These are phyloP conservation scores for Himantopus leucocephalus DNA, from an alignment of 2,113 vertebrate genomes.

Conservation along the genomic window DNA sequence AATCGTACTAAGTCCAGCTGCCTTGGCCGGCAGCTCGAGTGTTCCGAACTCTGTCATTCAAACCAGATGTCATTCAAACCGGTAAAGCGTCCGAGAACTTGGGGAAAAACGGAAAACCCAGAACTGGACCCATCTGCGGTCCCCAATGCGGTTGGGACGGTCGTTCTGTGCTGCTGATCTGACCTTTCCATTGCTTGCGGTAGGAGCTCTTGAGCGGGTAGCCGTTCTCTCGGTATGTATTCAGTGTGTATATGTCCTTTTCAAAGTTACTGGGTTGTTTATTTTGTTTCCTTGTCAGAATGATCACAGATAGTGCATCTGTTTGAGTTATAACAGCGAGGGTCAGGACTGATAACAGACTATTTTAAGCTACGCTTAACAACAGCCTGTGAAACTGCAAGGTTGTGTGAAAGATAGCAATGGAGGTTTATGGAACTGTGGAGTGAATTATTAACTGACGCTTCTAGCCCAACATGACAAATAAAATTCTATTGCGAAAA, in stretches of 20 bases:
- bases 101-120: neutral
- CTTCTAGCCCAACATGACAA: slow-evolving; percentile 31
- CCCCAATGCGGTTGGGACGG: fast-evolving
- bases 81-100: neutral
- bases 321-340: slow-evolving; percentile 4
- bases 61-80: too few species aligned
- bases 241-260: neutral
- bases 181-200: fast-evolving
- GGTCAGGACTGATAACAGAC: slow-evolving; percentile 26
- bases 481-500: slow-evolving; percentile 31
- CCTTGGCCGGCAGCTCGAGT: neutral
- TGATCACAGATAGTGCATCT: slow-evolving; percentile 9
- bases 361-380: slow-evolving; percentile 48
- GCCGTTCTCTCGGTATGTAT: neutral
- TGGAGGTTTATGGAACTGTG: neutral
- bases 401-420: slow-evolving; percentile 49
- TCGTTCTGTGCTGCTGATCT: neutral
- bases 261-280: neutral
- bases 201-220: fast-evolving
- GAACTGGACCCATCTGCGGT: neutral
- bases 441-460: slow-evolving; percentile 42
- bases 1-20: neutral
- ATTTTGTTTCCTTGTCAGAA: slow-evolving; percentile 39
- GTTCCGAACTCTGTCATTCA: neutral
- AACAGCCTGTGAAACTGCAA: slow-evolving; percentile 32